Evolutionary conservation across 2,113 vertebrate species (phyloP).

Genomic region (Corythoichthys haematopterus): DNA sequence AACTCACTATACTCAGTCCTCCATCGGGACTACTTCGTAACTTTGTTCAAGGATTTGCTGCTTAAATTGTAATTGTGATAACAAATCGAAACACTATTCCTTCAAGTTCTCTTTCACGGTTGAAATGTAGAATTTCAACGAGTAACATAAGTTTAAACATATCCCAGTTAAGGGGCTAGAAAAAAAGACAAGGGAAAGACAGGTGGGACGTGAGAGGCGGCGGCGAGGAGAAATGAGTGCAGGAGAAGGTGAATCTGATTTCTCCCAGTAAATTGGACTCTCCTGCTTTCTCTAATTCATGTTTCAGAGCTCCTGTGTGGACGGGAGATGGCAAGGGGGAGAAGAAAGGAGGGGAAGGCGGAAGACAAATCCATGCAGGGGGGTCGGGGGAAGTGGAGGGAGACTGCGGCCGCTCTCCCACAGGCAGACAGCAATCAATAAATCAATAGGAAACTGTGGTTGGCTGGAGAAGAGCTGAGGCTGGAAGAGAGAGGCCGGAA

Average conservation of each 20-base stretch:
- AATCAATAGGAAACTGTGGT: conserved; percentile 96
- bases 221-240: conserved; percentile 39
- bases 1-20: neutral
- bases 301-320: conserved; percentile 75
- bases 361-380: conserved; percentile 83
- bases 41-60: neutral
- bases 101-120: conserved; percentile 1
- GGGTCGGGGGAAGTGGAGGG: conserved; percentile 72
- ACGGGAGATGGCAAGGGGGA: conserved; percentile 71
- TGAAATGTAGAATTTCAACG: conserved; percentile 6
- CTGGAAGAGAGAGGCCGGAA: conserved; percentile 78
- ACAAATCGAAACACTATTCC: neutral
- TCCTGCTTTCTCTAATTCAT: conserved; percentile 86
- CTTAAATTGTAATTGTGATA: neutral
- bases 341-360: conserved; percentile 62
- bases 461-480: conserved; percentile 82
- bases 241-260: conserved; percentile 71
- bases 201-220: conserved; percentile 29
- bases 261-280: conserved; percentile 80
- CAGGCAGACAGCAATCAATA: conserved; percentile 93
- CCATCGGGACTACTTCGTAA: neutral
- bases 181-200: conserved; percentile 42
- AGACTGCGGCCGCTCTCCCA: conserved; percentile 85
- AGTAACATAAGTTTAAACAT: conserved; percentile 2
- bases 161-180: conserved; percentile 36